Conservation (phyloP, 2,888 invertebrate species). For the Stomorhina lunata region DNA sequence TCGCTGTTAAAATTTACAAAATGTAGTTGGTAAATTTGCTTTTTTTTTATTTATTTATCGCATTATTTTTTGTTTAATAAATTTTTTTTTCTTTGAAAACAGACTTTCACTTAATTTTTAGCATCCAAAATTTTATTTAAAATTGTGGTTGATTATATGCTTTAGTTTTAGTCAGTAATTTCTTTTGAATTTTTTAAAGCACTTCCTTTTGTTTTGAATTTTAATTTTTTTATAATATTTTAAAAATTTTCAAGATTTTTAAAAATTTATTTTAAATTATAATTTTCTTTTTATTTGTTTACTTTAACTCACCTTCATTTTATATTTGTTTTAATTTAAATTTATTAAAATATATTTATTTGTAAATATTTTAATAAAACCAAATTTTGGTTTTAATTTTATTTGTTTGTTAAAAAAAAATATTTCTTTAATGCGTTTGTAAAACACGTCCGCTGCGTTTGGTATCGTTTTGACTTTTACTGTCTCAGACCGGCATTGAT, state of each 20-base stretch:
- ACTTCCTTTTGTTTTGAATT: not conserved
- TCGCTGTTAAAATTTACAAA: not conserved
- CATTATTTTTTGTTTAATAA: conserved; percentile 20
- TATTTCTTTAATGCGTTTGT: conserved; percentile 22
- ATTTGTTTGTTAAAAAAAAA: not conserved
- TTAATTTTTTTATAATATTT: not conserved
- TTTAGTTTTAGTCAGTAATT: not conserved
- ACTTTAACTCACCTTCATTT: conserved; percentile 66
- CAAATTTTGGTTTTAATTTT: not conserved
- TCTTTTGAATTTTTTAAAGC: not conserved
- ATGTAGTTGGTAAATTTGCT: not conserved
- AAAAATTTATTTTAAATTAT: not conserved
- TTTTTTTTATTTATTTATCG: conserved; percentile 4
- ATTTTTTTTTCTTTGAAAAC: not conserved
- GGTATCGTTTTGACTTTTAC: conserved; percentile 65
- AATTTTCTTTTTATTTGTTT: not conserved
- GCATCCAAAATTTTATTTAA: not conserved
- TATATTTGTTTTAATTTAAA: conserved; percentile 6
- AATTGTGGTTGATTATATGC: not conserved
- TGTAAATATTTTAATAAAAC: not conserved
- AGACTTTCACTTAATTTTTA: conserved; percentile 48
- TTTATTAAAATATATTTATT: not conserved
- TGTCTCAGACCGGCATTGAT: conserved; percentile 56
- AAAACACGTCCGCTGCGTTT: conserved; percentile 60
- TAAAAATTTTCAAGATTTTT: not conserved